Conservation (phyloP, 2,888 invertebrate genomes). For the Auanema freiburgensis region DNA sequence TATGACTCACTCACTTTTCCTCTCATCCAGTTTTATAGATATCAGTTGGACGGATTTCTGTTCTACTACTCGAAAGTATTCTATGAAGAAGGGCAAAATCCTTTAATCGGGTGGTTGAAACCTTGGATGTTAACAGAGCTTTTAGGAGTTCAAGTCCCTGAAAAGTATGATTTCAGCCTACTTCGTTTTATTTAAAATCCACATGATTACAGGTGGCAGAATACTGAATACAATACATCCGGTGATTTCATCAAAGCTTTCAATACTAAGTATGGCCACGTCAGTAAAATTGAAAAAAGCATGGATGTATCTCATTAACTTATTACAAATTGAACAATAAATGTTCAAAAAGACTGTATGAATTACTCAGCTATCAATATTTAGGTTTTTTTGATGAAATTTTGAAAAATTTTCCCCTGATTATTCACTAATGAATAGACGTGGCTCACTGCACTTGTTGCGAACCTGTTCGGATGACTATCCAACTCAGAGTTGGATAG, state of each 20-base stretch:
- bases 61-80: conserved; percentile 81
- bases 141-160: conserved; percentile 36
- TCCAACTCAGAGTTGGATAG: no score
- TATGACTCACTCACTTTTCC: not conserved
- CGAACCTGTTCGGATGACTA: no score
- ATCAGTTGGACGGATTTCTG: conserved; percentile 79
- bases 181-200: not conserved
- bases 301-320: no score
- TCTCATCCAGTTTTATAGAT: conserved; percentile 27
- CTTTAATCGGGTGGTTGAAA: conserved; percentile 88
- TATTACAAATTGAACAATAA: no score
- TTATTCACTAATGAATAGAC: no score
- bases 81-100: conserved; percentile 80
- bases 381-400: no score
- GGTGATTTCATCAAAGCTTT: conserved; percentile 49
- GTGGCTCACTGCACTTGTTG: no score
- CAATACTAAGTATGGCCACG: conserved; percentile 47
- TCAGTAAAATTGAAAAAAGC: conserved; percentile 23
- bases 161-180: conserved; percentile 21
- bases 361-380: no score
- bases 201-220: conserved; percentile 9
- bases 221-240: conserved; percentile 19
- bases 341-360: no score
- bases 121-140: conserved; percentile 64
- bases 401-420: no score